Evolutionary conservation across 2,113 vertebrate species (phyloP), one percentile per base, ranked within the genome.

Genomic region (Petrocephalus zakoni): DNA sequence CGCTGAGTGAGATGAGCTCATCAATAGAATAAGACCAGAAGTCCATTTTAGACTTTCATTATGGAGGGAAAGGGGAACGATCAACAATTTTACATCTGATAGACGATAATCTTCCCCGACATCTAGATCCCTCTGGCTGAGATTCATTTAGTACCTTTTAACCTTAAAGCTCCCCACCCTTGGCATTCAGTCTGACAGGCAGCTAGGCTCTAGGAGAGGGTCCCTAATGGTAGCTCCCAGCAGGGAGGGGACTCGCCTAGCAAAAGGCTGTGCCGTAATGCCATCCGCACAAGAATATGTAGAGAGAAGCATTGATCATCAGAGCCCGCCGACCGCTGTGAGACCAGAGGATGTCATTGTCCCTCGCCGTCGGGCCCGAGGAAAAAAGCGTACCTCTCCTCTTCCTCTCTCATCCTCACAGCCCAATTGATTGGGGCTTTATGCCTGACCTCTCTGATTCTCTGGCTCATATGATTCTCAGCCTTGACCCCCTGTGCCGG

Each of bases 161-260:
- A 92, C 91, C 90, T 47, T 88, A 81, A 92, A 91, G 91, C 93
- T 91, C 91, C 93, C 92, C 91, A 91, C 89, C 89, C 90, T 92
- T 90, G 90, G 94, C 94, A 95, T 95, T 95, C 93, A 95, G 94
- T 87, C 89, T 89, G 92, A 94, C 92, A 90, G 52, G 46, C 91
- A 90, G 51, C 51, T 52, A 91, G 90, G 93, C 92, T 92, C 91
- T 92, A 91, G 91, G 90, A 91, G 90, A 89, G 90, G 91, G 90
- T 89, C 90, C 90, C 92, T 95, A 95, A 95, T 95, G 92, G 94
- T 92, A 92, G 91, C 91, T 86, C 94, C 1, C 95, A 92, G 95
- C 95, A 90, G 94, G 95, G 89, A 90, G 64, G 89, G 86, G 21
- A n/a, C 13, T 91, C 88, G 88, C 92, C 91, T 90, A 93, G 93